These are phyloP conservation scores for Pogonocherus hispidulus DNA, from an alignment of 2,888 invertebrate species.

Conservation along the genomic window DNA sequence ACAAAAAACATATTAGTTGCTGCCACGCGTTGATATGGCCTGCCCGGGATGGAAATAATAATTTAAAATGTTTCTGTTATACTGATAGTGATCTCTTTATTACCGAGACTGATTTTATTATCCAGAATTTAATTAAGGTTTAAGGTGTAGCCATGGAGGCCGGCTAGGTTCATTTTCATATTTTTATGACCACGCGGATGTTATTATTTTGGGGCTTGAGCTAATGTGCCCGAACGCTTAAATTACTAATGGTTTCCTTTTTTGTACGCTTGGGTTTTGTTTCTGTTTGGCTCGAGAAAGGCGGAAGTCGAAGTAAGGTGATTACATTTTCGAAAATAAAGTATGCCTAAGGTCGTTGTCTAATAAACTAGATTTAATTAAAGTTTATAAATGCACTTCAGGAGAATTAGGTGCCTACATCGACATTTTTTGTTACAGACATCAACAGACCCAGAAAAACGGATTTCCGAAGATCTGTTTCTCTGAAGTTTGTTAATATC, in stretches of 20 bases:
- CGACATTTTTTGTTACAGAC: too few species aligned
- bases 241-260: conserved; percentile 22
- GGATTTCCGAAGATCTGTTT: too few species aligned
- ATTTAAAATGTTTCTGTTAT: conserved; percentile 47
- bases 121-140: conserved; percentile 42
- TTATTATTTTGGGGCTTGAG: conserved; percentile 17
- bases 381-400: too few species aligned
- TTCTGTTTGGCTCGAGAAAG: neutral
- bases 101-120: conserved; percentile 47
- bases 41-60: conserved; percentile 51
- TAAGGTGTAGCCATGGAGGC: conserved; percentile 29
- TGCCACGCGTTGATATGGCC: conserved; percentile 48
- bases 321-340: neutral
- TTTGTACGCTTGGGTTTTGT: neutral
- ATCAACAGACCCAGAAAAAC: too few species aligned
- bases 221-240: conserved; percentile 17
- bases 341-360: neutral
- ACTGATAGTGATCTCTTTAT: conserved; percentile 51
- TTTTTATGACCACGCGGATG: conserved; percentile 14
- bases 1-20: conserved; percentile 49
- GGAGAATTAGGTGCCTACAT: too few species aligned
- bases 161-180: conserved; percentile 29
- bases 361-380: too few species aligned
- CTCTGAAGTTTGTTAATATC: too few species aligned
- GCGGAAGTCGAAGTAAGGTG: neutral